Base-by-base conservation (phyloP, 1,140 invertebrate genomes). In the Ctenoplectra terminalis region DNA sequence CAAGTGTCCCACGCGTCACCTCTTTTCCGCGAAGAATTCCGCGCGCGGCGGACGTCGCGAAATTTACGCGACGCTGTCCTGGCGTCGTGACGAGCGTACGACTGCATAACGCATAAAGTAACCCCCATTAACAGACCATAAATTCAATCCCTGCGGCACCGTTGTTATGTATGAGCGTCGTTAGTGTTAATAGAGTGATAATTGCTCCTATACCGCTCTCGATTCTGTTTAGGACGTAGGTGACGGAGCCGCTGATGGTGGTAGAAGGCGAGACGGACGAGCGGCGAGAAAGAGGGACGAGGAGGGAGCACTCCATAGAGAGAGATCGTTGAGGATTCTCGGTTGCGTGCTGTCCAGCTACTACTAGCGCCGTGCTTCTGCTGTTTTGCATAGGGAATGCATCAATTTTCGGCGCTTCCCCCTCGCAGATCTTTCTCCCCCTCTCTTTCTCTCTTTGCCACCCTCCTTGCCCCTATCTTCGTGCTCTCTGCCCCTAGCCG, bases 141-240 rank as follows among this genome's bases (percentile, higher is more conserved):
- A 90, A 90, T 89, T 89, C 88, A 87, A 90, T 89, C 88, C 86
- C 83, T 77, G 89, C 82, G 76, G 82, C 86, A 78, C 78, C 84
- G 85, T 84, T 90, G 90, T 93, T 93, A 93, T 92, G 92, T 93
- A 93, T 93, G 92, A 92, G 92, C 92, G 90, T 92, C 92, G 92
- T 93, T 93, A 93, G 92, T 93, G 92, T 93, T 93, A 93, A 93
- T 93, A 93, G 92, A 93, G 92, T 93, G 92, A 92, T 93, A 93
- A 93, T 92, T 91, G 91, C 91, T 91, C 89, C 91, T 92, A 92
- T 91, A 90, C 86, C 88, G 86, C 84, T 87, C 88, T 91, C 91
- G 91, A 93, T 93, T 92, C 88, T 87, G 89, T 90, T 87, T 86
- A 88, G 81, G 76, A 86, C 84, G 83, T 86, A 86, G 86, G 85